Conservation (phyloP, 2,113 vertebrate species). For the Motacilla alba region DNA sequence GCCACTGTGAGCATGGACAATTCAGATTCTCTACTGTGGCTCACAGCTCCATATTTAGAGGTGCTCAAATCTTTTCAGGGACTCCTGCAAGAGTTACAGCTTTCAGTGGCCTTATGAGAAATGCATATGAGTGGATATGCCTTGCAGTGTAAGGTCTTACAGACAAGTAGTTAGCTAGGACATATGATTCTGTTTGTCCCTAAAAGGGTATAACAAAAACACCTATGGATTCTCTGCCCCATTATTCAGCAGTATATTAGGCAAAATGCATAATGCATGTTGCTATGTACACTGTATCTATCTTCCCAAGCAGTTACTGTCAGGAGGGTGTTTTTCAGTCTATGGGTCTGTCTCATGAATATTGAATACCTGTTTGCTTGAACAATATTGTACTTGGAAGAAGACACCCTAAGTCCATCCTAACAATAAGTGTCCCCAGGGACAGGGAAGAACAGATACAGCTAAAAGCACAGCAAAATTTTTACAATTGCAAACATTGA, state of each 20-base stretch:
- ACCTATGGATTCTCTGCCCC: not conserved
- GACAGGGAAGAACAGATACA: not conserved
- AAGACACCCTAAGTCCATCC: not conserved
- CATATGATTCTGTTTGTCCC: not conserved
- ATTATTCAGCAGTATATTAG: not conserved
- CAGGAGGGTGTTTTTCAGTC: not conserved
- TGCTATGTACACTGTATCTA: not conserved
- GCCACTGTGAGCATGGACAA: not conserved
- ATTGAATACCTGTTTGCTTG: not conserved
- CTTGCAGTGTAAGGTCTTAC: not conserved
- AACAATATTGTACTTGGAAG: not conserved
- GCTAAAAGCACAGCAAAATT: not conserved
- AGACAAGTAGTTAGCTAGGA: not conserved
- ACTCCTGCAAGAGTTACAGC: not conserved
- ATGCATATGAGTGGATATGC: not conserved
- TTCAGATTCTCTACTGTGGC: not conserved
- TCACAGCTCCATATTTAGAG: not conserved
- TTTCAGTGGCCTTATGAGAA: not conserved
- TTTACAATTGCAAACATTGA: not conserved
- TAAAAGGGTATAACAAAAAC: not conserved
- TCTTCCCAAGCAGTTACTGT: not conserved
- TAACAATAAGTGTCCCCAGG: not conserved
- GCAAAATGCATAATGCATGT: not conserved
- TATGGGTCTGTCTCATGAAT: not conserved
- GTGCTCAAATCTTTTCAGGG: not conserved